Conservation (phyloP, 1,140 invertebrate genomes). For the Anastrepha obliqua region DNA sequence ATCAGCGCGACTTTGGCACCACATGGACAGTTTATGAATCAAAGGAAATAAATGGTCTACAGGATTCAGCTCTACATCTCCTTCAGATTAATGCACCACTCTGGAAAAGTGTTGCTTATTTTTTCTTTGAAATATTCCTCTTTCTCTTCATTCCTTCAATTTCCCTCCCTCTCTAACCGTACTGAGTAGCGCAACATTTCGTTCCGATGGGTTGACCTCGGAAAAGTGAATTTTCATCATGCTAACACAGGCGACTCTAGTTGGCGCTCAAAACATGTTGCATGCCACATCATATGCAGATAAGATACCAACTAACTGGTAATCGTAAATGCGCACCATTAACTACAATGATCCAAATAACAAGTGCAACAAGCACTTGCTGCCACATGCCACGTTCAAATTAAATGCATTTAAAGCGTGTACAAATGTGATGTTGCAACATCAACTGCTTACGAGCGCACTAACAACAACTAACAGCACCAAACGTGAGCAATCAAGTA, state of each 20-base stretch:
- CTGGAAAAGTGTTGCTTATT: no score
- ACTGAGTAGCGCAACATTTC: no score
- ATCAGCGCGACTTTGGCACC: no score
- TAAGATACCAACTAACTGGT: background rate
- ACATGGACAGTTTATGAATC: no score
- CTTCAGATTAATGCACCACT: no score
- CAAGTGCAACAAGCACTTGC: slow-evolving; percentile 51
- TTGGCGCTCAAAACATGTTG: slow-evolving; percentile 22
- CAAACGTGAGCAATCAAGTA: slow-evolving; percentile 45
- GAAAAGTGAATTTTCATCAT: background rate
- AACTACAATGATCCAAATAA: slow-evolving; percentile 46
- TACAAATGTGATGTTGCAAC: slow-evolving; percentile 24
- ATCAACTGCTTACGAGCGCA: background rate
- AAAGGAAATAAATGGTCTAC: no score
- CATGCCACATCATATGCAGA: background rate
- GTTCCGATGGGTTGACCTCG: background rate
- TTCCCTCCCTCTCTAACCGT: no score
- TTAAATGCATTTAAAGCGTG: slow-evolving; percentile 39
- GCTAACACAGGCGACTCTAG: background rate
- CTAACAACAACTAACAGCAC: background rate
- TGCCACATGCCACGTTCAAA: slow-evolving; percentile 48
- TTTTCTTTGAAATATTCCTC: no score
- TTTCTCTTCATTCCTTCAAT: no score
- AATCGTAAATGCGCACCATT: slow-evolving; percentile 43
- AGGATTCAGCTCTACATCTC: no score